Conservation (phyloP, 1,140 invertebrate species). For the Drosophila arizonae region DNA sequence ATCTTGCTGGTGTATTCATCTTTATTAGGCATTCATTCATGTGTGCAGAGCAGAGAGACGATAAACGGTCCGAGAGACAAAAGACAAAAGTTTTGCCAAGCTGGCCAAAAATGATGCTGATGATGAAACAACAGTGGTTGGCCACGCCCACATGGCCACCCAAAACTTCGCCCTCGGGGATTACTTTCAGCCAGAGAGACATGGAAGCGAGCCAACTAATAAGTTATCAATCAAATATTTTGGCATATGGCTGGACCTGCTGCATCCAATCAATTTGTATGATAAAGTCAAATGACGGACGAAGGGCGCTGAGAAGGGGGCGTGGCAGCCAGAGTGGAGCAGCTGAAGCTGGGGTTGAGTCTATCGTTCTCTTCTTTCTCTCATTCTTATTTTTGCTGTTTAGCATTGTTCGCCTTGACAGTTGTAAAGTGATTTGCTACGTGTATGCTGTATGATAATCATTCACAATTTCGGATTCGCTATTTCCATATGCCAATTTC, state of each 20-base stretch:
- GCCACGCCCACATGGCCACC: background rate
- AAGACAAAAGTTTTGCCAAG: conserved; percentile 64
- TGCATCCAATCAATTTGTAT: conserved; percentile 78
- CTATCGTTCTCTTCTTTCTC: background rate
- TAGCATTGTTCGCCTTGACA: conserved; percentile 73
- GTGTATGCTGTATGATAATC: conserved; percentile 40
- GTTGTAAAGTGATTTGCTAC: conserved; percentile 79
- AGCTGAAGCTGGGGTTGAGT: too few species aligned
- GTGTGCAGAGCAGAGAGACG: conserved; percentile 52
- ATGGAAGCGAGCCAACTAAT: conserved; percentile 64
- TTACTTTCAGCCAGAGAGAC: conserved; percentile 37
- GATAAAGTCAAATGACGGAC: conserved; percentile 69
- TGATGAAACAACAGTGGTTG: conserved; percentile 3
- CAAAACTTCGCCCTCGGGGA: conserved; percentile 11
- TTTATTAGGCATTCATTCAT: conserved; percentile 78
- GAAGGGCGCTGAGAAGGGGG: conserved; percentile 14
- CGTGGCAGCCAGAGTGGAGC: background rate
- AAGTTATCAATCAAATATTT: conserved; percentile 80
- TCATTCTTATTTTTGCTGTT: conserved; percentile 5
- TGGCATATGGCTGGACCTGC: conserved; percentile 58
- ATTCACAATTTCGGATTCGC: background rate
- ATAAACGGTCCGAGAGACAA: conserved; percentile 45
- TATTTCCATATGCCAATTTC: conserved; percentile 32
- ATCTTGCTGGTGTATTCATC: conserved; percentile 64
- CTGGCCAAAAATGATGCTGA: conserved; percentile 60